Evolutionary conservation across 30 jellyfish, hydroid and myxozoan genomes (phyloP).

Genomic region (Phacellophora camtschatica): DNA sequence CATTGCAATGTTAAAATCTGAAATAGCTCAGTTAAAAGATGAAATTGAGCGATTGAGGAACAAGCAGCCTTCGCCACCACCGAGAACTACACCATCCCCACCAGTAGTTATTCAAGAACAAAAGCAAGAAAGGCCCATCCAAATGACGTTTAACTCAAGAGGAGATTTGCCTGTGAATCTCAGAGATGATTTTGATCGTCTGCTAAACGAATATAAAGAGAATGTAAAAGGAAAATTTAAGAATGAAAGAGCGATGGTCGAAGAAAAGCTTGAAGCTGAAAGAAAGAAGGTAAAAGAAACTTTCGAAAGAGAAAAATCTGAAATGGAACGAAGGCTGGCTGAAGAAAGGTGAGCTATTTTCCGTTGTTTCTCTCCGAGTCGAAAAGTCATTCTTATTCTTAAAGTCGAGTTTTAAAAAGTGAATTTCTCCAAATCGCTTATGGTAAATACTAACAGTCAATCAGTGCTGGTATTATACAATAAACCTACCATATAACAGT

Average conservation of each 20-base stretch:
- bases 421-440: too few relatives aligned
- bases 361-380: too few relatives aligned
- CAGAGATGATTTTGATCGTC: constrained; percentile 87
- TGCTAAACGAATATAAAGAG: constrained; percentile 79
- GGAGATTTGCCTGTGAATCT: constrained; percentile 77
- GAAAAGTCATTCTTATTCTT: background rate
- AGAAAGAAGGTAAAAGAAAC: constrained; percentile 54
- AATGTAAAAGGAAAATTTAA: constrained; percentile 57
- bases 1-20: constrained; percentile 70
- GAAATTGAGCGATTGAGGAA: constrained; percentile 77
- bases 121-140: constrained; percentile 15
- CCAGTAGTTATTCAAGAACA: constrained; percentile 22
- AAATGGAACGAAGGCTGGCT: constrained; percentile 58
- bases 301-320: constrained; percentile 59
- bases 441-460: too few relatives aligned
- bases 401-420: too few relatives aligned
- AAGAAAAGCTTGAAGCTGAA: constrained; percentile 72
- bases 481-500: too few relatives aligned
- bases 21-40: constrained; percentile 70
- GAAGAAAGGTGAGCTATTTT: constrained; percentile 65
- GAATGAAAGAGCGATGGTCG: constrained; percentile 66
- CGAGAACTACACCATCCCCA: constrained; percentile 45
- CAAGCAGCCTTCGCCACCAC: constrained; percentile 54
- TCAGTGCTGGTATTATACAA: too few relatives aligned
- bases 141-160: constrained; percentile 51